phyloP scores from a whole-genome alignment of 2,113 vertebrate species.

The Daphoenositta chrysoptera region DNA sequence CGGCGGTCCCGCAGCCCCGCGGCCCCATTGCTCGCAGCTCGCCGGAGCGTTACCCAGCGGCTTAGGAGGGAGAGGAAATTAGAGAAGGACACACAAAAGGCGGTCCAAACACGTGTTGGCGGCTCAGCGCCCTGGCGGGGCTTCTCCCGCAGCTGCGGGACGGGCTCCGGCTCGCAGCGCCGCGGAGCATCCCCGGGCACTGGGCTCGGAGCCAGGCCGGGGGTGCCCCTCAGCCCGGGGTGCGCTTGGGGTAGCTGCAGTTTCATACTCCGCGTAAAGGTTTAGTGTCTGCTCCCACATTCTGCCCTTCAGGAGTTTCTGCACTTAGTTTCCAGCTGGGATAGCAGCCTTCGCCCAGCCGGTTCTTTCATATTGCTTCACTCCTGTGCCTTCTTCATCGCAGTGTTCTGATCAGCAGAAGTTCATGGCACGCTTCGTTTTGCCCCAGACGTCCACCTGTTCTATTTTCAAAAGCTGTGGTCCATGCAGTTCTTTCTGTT shows the following conservation, averaged over 20 bases:
- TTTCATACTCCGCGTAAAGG: rapidly evolving
- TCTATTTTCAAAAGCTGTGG: not conserved
- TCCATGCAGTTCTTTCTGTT: not conserved
- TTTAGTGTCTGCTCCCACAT: not conserved
- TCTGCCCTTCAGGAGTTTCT: not conserved
- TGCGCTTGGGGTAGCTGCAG: not conserved
- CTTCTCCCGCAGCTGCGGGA: not conserved
- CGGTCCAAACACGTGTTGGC: not conserved
- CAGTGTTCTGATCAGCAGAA: not conserved
- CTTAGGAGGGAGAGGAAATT: not conserved
- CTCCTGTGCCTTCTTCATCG: rapidly evolving
- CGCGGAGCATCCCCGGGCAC: not conserved
- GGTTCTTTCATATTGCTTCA: rapidly evolving
- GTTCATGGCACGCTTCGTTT: not conserved
- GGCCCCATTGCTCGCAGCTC: not conserved
- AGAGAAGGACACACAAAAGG: not conserved
- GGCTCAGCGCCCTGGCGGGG: not conserved
- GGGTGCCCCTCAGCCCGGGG: not conserved
- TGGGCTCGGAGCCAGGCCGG: not conserved
- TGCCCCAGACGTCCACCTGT: not conserved
- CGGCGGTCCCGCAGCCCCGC: not conserved
- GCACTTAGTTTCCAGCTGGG: too few species aligned
- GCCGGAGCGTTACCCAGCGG: not conserved
- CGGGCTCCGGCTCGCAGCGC: not conserved
- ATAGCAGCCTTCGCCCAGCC: not conserved